Conservation (phyloP, 2,888 invertebrate genomes). For the Eudasyphora cyanicolor region DNA sequence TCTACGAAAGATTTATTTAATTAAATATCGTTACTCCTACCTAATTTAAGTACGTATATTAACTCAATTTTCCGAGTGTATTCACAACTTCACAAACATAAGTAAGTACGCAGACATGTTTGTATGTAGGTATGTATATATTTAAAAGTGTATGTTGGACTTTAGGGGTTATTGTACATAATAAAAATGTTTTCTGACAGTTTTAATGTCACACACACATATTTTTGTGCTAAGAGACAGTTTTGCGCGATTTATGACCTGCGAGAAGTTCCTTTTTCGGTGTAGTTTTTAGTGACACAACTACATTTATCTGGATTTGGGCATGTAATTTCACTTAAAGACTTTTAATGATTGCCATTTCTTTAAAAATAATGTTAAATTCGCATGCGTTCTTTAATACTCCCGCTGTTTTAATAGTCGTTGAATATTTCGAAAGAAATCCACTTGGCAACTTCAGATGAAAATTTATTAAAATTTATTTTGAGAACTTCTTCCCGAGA, state of each 20-base stretch:
- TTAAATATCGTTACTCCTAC: too few species aligned
- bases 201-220: background rate
- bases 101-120: too few species aligned
- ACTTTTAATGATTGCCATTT: background rate
- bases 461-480: too few species aligned
- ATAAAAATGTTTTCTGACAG: conserved; percentile 1
- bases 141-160: too few species aligned
- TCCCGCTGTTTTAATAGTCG: background rate
- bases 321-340: background rate
- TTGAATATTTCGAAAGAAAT: background rate
- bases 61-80: too few species aligned
- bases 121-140: too few species aligned
- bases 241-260: background rate
- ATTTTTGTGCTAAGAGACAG: background rate
- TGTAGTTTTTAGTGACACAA: background rate
- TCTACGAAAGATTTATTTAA: too few species aligned
- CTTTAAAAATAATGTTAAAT: background rate
- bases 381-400: background rate
- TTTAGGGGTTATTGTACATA: too few species aligned
- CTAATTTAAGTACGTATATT: too few species aligned
- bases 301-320: background rate
- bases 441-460: too few species aligned
- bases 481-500: background rate
- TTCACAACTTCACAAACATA: too few species aligned
- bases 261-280: background rate